These are phyloP conservation scores for Aegithalos caudatus DNA, from an alignment of 2,113 vertebrate genomes.

Conservation along the genomic window DNA sequence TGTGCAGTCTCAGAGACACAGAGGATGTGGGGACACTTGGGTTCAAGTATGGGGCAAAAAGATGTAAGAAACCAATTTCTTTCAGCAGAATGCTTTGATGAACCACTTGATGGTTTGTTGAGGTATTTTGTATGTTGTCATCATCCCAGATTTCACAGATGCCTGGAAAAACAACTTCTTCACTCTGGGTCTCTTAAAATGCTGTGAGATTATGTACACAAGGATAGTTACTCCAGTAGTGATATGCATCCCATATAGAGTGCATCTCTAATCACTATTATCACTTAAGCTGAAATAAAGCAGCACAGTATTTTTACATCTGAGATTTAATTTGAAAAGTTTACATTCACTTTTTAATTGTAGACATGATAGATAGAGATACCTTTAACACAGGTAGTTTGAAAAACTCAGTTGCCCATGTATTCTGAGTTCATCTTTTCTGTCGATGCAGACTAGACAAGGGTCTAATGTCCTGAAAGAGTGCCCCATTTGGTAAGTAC, in stretches of 20 bases:
- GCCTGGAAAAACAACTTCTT: neutral
- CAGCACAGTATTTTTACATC: neutral
- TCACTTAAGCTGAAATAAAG: neutral
- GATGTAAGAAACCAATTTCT: neutral
- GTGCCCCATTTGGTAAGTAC: neutral
- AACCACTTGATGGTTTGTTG: neutral
- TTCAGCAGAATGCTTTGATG: neutral
- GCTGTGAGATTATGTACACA: neutral
- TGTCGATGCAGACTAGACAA: fast-evolving
- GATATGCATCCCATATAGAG: neutral
- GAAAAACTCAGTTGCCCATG: neutral
- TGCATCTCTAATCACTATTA: neutral
- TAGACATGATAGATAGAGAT: neutral
- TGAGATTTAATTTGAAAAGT: neutral
- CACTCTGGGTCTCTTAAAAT: neutral
- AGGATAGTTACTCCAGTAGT: neutral
- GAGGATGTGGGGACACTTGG: neutral
- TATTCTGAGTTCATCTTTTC: neutral
- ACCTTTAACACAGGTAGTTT: neutral
- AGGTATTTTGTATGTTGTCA: neutral
- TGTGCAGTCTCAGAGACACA: neutral
- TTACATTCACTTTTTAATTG: neutral
- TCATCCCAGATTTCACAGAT: neutral
- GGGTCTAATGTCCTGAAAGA: neutral
- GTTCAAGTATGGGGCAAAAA: neutral